Base-by-base conservation (phyloP, 2,888 invertebrate genomes). In the Stenodema calcarata region DNA sequence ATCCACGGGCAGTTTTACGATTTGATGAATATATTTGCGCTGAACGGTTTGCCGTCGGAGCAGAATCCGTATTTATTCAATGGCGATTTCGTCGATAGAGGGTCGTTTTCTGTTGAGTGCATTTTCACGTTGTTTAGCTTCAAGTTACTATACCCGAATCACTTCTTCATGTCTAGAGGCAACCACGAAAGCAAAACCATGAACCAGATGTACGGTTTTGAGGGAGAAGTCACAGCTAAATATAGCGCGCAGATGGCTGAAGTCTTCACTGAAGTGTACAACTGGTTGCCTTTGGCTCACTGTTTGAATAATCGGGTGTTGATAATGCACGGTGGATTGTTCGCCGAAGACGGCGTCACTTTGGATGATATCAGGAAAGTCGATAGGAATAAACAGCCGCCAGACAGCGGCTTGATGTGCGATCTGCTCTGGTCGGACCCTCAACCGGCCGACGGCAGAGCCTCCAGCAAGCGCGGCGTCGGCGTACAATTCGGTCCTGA, bases 151-250 rank as follows among this genome's bases (percentile, higher is more conserved):
- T 99, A 95, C 92, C 99, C 99, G 0, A 94, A 99, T 91, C 96
- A 99, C 91, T 99, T 99, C 92, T 99, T 94, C 92, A 96, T 99
- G 96, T 97, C 99, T 0, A 93, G 99, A 94, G 99, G 99, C n/a
- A 99, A 99, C 92, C 99, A 99, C 91, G 99, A 99, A 91, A 98
- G 98, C 89, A 94, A 95, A 75, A 98, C 96, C 88, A 99, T 99
- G 99, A 99, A 99, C 92, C 97, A 98, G 92, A 98, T 99, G 97
- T 99, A 99, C 91, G 99, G 99, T 0, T 99, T 99, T 93, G 97
- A 98, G 88, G 99, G 99, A 0, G 99, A 99, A 92, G 99, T 99
- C 0, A 97, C 97, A 90, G 95, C 97, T 7, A 99, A 99, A 92
- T 99, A 98, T 92, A 95, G 96, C 0, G 93, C 94, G 27, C 96